These are phyloP conservation scores for Taxidea taxus DNA, from an alignment of 2,113 vertebrate species.

Conservation along the genomic window DNA sequence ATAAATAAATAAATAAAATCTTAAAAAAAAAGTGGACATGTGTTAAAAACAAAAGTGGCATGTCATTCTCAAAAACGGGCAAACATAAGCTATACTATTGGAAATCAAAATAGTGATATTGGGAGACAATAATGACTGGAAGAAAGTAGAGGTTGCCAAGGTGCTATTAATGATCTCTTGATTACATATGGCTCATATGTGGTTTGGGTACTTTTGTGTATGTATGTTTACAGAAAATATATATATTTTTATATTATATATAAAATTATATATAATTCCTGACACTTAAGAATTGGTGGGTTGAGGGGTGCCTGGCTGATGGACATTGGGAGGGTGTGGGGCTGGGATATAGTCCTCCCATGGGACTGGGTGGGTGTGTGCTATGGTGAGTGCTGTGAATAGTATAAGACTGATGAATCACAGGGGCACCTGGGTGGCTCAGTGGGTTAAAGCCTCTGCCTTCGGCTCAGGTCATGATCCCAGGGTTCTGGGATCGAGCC, in stretches of 20 bases:
- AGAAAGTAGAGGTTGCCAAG: not conserved
- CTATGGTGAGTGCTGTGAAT: too few species aligned
- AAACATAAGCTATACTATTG: not conserved
- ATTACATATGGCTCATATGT: not conserved
- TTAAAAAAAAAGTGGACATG: not conserved
- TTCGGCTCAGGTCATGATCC: too few species aligned
- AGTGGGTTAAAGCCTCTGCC: too few species aligned
- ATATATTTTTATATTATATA: not conserved
- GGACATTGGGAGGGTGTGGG: too few species aligned
- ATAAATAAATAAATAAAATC: too few species aligned
- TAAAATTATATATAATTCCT: not conserved
- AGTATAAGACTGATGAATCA: too few species aligned
- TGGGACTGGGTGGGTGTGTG: too few species aligned
- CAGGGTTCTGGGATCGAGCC: too few species aligned
- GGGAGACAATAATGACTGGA: not conserved
- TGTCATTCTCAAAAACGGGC: not conserved
- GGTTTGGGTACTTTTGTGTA: not conserved
- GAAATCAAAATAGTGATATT: not conserved
- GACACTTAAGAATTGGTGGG: not conserved
- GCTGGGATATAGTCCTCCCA: too few species aligned
- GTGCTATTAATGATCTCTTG: not conserved
- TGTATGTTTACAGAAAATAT: not conserved
- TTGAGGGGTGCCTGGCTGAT: too few species aligned
- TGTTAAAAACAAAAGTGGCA: not conserved
- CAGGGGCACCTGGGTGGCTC: too few species aligned